Conservation (phyloP, 2,113 vertebrate genomes). For the Centropristis striata region DNA sequence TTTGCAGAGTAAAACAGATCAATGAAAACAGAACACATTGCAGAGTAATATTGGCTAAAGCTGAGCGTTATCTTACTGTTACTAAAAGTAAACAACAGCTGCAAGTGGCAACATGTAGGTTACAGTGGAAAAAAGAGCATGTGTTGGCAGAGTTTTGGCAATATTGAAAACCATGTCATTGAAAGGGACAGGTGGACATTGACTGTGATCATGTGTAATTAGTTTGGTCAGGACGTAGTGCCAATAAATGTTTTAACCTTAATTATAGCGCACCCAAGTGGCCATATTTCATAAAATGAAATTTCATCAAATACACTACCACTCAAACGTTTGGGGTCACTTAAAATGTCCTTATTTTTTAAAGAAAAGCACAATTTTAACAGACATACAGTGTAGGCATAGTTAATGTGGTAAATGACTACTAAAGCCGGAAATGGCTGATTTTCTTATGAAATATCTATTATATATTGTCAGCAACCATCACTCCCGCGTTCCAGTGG, state of each 20-base stretch:
- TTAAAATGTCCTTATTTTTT: too few species aligned
- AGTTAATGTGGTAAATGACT: neutral
- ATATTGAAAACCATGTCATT: neutral
- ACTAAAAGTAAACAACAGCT: neutral
- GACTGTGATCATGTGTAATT: neutral
- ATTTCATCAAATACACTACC: too few species aligned
- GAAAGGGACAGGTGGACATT: neutral
- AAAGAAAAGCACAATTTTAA: too few species aligned
- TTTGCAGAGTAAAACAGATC: neutral
- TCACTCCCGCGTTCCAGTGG: too few species aligned
- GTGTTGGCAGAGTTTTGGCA: neutral
- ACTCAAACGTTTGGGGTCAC: too few species aligned
- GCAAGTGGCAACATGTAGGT: neutral
- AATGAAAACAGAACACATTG: neutral
- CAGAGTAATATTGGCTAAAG: neutral
- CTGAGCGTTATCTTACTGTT: neutral
- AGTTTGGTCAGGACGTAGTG: neutral
- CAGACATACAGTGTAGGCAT: too few species aligned
- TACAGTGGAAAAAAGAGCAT: neutral
- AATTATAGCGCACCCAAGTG: conserved; percentile 48
- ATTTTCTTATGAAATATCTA: too few species aligned
- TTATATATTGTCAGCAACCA: too few species aligned
- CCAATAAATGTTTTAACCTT: neutral
- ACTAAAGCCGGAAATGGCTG: too few species aligned
- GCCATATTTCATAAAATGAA: neutral